A percentile compares a stretch with the other conserved stretches of the same genome.
Conservation (phyloP, 2,888 invertebrate species). For the Lithophane ornitopus region DNA sequence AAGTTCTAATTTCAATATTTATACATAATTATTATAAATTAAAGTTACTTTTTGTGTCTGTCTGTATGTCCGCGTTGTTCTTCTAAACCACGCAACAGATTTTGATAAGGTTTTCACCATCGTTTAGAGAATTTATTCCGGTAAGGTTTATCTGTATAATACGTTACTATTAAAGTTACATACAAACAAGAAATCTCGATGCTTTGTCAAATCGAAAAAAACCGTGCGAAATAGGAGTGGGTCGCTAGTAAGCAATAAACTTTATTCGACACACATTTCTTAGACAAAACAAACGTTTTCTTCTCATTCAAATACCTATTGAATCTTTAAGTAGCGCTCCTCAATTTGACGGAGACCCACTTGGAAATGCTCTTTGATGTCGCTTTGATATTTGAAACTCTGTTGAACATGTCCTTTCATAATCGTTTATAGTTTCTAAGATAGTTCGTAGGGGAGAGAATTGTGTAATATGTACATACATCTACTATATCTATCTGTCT, state of each 20-base stretch:
- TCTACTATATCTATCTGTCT: no score
- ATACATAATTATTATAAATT: neutral
- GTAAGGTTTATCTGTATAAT: neutral
- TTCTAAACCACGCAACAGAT: neutral
- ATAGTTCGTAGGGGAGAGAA: constrained; percentile 14
- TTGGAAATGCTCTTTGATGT: constrained; percentile 49
- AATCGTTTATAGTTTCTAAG: constrained; percentile 56
- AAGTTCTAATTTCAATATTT: constrained; percentile 20
- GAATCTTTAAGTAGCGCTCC: constrained; percentile 15
- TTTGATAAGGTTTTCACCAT: neutral
- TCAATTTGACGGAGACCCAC: constrained; percentile 36
- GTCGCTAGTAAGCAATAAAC: constrained; percentile 17
- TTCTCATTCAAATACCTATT: constrained; percentile 19
- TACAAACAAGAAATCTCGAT: no score
- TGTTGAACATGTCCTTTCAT: constrained; percentile 40
- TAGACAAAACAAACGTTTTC: constrained; percentile 23
- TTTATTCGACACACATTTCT: constrained; percentile 22
- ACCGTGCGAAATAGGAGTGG: no score
- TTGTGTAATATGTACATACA: constrained; percentile 4
- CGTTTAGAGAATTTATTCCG: neutral
- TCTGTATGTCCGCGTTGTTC: neutral
- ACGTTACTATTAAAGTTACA: no score
- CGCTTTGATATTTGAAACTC: constrained; percentile 76
- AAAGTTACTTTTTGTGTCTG: neutral
- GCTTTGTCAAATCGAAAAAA: no score